These are phyloP conservation scores for Erebia epiphron DNA, from an alignment of 2,888 invertebrate genomes.

Conservation along the genomic window DNA sequence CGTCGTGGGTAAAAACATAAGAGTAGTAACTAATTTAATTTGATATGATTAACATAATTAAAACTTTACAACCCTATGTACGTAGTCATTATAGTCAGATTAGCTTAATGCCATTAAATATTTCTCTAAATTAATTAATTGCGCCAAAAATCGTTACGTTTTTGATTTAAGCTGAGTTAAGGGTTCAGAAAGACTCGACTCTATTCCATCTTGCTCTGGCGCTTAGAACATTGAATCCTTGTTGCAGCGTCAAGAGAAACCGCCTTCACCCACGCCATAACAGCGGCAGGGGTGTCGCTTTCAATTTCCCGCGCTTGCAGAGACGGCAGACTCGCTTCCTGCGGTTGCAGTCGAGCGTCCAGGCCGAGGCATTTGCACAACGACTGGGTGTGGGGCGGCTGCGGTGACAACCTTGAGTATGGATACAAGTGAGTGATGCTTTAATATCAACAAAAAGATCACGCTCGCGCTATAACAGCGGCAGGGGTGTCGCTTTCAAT, in stretches of 20 bases:
- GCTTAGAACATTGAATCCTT: background rate
- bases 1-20: no score
- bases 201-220: no score
- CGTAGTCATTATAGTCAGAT: no score
- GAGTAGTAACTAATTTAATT: no score
- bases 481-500: slow-evolving; percentile 95
- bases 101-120: no score
- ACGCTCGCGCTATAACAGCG: slow-evolving; percentile 92
- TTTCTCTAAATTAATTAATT: no score
- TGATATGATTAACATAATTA: no score
- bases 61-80: no score
- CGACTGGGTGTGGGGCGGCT: slow-evolving; percentile 99
- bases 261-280: slow-evolving; percentile 95
- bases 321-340: slow-evolving; percentile 94
- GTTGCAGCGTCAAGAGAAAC: slow-evolving; percentile 91
- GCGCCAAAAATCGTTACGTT: no score
- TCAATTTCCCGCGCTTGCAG: slow-evolving; percentile 95
- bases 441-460: background rate
- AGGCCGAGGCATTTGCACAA: slow-evolving; percentile 92
- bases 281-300: slow-evolving; percentile 94
- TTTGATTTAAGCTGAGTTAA: no score
- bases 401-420: slow-evolving; percentile 98
- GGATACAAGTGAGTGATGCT: slow-evolving; percentile 91
- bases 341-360: slow-evolving; percentile 93
- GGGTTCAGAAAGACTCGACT: no score